phyloP scores from a whole-genome alignment of 2,797 vertebrate genomes.

The Myotis planiceps region DNA sequence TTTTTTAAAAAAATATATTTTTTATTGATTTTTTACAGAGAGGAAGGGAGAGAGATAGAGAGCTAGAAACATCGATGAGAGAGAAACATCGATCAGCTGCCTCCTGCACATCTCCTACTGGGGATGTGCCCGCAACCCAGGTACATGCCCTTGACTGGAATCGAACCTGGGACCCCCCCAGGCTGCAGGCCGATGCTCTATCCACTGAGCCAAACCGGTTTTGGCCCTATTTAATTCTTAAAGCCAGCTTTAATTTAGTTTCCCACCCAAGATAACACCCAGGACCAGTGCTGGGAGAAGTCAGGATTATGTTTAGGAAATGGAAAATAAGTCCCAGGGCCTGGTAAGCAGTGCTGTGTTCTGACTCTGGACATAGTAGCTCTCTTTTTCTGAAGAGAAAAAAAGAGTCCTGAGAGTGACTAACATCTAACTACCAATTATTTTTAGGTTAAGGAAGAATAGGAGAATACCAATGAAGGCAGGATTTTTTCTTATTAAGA shows the following conservation, averaged over 20 bases:
- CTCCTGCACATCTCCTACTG: no score
- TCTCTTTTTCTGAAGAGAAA: background rate
- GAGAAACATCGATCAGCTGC: no score
- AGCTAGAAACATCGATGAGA: no score
- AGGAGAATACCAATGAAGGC: background rate
- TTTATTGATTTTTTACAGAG: no score
- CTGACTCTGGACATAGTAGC: background rate
- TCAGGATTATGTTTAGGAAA: background rate
- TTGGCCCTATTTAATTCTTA: constrained; percentile 32
- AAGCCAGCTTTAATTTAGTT: background rate
- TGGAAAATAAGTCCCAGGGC: background rate
- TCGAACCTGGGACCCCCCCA: no score
- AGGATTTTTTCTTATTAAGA: background rate
- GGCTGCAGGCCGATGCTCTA: no score
- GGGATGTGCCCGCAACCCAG: no score
- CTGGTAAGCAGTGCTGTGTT: background rate
- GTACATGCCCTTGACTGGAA: no score
- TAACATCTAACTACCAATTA: background rate
- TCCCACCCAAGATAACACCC: background rate
- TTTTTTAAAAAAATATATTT: no score
- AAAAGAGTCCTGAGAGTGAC: background rate
- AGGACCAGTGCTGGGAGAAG: background rate
- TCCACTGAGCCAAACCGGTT: no score
- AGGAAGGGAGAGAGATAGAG: no score
- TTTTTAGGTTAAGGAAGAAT: background rate